Conservation (phyloP, 2,113 vertebrate genomes). For the Erpornis zantholeuca region DNA sequence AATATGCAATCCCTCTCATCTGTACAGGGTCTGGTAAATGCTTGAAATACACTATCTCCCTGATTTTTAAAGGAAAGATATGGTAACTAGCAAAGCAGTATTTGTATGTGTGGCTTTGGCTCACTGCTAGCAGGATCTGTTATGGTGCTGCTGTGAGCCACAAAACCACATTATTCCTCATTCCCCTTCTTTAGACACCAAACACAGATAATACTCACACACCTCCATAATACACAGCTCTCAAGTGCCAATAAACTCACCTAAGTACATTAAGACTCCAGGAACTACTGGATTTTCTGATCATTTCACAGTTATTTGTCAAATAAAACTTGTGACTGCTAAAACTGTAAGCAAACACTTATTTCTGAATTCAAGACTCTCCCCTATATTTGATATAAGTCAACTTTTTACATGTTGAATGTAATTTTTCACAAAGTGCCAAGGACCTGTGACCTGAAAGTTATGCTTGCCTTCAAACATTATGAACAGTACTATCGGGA, state of each 20-base stretch:
- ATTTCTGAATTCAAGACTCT: background rate
- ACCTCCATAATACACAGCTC: background rate
- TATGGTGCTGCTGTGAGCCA: too few species aligned
- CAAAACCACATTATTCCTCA: background rate
- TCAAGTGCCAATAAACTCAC: background rate
- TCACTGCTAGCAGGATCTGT: background rate
- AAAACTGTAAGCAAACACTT: background rate
- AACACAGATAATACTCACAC: background rate
- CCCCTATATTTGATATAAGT: background rate
- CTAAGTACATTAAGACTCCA: background rate
- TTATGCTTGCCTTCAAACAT: background rate
- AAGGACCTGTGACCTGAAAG: background rate
- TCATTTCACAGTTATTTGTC: background rate
- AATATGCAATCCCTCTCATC: background rate
- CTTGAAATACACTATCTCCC: background rate
- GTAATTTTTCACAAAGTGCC: background rate
- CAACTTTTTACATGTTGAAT: background rate
- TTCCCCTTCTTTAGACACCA: background rate
- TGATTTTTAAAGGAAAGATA: background rate
- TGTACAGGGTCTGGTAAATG: background rate
- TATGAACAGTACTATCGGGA: background rate
- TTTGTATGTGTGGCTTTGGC: background rate
- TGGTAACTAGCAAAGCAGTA: accelerated
- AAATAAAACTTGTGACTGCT: background rate
- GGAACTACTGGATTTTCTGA: background rate